These are phyloP conservation scores for Triplophysa bombifrons DNA, from an alignment of 2,797 vertebrate genomes.

Conservation along the genomic window DNA sequence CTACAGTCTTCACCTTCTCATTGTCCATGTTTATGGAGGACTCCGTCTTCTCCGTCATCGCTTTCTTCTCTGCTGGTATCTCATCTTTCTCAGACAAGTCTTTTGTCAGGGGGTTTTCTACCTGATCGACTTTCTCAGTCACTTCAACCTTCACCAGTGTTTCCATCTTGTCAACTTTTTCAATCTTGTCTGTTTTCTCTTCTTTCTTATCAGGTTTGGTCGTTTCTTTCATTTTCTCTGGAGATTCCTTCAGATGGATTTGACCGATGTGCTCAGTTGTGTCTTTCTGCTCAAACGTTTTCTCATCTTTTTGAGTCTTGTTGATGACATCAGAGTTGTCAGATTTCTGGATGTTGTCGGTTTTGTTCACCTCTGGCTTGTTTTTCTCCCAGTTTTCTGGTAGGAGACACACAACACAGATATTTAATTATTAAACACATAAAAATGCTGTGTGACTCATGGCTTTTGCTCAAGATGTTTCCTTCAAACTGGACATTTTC, in stretches of 20 bases:
- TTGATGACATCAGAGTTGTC: constrained; percentile 53
- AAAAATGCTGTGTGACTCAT: not conserved
- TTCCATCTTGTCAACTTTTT: constrained; percentile 38
- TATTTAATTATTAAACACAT: not conserved
- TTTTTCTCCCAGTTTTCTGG: constrained; percentile 67
- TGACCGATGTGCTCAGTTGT: constrained; percentile 32
- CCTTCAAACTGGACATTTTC: not conserved
- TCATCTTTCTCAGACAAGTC: constrained; percentile 55
- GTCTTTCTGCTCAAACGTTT: constrained; percentile 26
- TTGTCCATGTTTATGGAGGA: constrained; percentile 53
- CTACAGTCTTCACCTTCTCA: constrained; percentile 31
- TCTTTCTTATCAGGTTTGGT: constrained; percentile 55
- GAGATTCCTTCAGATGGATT: constrained; percentile 7
- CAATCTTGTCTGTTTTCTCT: constrained; percentile 58
- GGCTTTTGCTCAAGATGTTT: not conserved
- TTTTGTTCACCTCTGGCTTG: constrained; percentile 51
- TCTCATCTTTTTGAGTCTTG: constrained; percentile 53
- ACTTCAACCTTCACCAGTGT: constrained; percentile 26
- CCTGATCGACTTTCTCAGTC: constrained; percentile 48
- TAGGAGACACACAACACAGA: constrained; percentile 29
- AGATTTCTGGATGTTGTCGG: constrained; percentile 40
- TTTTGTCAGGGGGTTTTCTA: constrained; percentile 48
- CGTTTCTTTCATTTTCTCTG: constrained; percentile 5
- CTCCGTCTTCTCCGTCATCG: constrained; percentile 43
- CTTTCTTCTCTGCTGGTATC: constrained; percentile 58